Evolutionary conservation across 2,113 vertebrate genomes (phyloP).

Genomic region (Neotoma lepida): DNA sequence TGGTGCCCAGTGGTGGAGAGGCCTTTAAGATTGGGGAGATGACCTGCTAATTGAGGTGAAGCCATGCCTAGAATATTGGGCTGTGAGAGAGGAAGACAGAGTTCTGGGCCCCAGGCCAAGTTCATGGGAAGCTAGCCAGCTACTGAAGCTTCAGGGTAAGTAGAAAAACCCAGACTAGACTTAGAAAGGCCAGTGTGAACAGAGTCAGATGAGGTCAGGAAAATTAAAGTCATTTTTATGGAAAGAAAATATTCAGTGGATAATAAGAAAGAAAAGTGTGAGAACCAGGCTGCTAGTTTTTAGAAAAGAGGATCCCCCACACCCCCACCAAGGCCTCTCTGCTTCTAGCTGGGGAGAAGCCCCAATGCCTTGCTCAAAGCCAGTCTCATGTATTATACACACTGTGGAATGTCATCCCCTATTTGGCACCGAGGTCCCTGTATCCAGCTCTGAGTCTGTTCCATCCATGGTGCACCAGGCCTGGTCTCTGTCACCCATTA

Average conservation of each 20-base stretch:
- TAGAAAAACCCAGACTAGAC: not conserved
- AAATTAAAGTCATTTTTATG: not conserved
- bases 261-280: not conserved
- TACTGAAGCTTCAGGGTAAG: not conserved
- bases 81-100: not conserved
- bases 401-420: fast-evolving
- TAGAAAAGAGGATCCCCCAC: not conserved
- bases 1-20: not conserved
- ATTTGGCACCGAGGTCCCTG: not conserved
- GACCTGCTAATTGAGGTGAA: not conserved
- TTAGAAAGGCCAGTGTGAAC: not conserved
- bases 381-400: too few species aligned
- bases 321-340: too few species aligned
- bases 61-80: not conserved
- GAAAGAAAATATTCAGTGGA: not conserved
- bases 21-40: not conserved
- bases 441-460: not conserved
- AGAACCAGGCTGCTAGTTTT: fast-evolving
- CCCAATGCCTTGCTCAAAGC: not conserved
- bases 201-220: not conserved
- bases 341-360: fast-evolving
- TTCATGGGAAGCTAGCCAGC: not conserved
- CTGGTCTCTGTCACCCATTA: not conserved
- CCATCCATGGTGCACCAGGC: not conserved
- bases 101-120: not conserved